phyloP scores from a whole-genome alignment of 2,113 vertebrate species.

The Chloropsis cyanopogon region DNA sequence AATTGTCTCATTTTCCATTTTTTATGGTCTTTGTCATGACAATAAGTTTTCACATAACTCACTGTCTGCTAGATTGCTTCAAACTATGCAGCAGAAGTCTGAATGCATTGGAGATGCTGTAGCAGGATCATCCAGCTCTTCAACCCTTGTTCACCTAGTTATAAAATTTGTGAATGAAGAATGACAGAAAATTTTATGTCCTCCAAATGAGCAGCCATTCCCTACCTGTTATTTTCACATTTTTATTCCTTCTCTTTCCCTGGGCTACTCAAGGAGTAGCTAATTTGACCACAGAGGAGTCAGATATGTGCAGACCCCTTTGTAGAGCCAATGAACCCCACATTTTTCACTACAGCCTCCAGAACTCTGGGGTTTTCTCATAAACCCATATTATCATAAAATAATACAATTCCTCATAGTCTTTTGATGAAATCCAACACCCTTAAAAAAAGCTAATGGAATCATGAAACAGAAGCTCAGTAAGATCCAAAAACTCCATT shows the following conservation, averaged over 20 bases:
- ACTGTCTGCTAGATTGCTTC: neutral
- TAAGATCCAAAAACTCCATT: neutral
- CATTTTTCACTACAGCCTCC: neutral
- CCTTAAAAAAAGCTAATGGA: neutral
- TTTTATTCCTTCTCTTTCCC: neutral
- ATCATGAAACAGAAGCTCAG: neutral
- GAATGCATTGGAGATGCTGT: neutral
- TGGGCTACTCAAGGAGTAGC: neutral
- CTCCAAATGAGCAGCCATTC: neutral
- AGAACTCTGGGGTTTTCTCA: neutral
- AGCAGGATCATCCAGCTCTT: neutral
- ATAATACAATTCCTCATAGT: neutral
- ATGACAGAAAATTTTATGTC: neutral
- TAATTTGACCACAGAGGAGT: neutral
- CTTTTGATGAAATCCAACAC: neutral
- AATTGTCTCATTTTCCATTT: conserved; percentile 59
- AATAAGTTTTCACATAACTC: conserved; percentile 62
- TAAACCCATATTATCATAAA: neutral
- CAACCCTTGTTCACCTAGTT: conserved; percentile 1
- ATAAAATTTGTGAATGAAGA: conserved; percentile 8
- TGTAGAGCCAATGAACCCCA: neutral
- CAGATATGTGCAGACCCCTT: neutral
- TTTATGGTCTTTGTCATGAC: conserved; percentile 60
- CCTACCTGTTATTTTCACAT: neutral
- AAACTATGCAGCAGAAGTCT: neutral